phyloP scores from a whole-genome alignment of 2,113 vertebrate species.

The Pollimyrus isidori region DNA sequence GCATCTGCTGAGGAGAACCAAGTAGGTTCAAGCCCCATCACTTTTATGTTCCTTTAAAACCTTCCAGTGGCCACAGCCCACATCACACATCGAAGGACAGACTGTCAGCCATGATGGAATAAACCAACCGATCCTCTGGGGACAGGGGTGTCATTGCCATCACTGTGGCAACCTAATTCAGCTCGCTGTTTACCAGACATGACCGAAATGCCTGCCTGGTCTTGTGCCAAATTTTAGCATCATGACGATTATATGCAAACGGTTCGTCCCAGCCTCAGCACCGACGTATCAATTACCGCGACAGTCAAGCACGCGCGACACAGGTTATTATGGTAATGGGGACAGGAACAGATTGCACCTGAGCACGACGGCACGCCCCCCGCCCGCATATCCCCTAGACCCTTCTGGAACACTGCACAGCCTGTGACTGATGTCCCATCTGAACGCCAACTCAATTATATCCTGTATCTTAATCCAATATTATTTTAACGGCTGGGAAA shows the following conservation, averaged over 20 bases:
- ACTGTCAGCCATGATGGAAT: not conserved
- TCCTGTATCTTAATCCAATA: conserved; percentile 6
- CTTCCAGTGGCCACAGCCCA: not conserved
- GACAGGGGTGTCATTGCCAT: conserved; percentile 23
- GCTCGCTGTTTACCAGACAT: conserved; percentile 63
- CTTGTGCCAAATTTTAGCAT: conserved; percentile 64
- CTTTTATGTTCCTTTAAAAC: not conserved
- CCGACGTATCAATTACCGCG: conserved; percentile 64
- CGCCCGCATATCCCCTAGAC: not conserved
- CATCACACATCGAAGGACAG: not conserved
- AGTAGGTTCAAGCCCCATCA: not conserved
- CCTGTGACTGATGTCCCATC: conserved; percentile 4
- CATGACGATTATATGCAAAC: conserved; percentile 68
- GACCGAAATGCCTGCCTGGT: conserved; percentile 59
- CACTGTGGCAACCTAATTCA: conserved; percentile 44
- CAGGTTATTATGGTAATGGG: conserved; percentile 52
- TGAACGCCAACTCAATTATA: conserved; percentile 7
- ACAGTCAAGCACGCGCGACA: conserved; percentile 45
- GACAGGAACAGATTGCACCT: conserved; percentile 51
- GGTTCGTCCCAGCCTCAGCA: conserved; percentile 51
- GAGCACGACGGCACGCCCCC: conserved; percentile 15
- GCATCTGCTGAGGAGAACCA: not conserved
- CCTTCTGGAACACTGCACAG: conserved; percentile 2
- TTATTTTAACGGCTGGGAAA: not conserved
- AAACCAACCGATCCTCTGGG: not conserved